Percentiles rank a stretch among this genome's conserved stretches.
Evolutionary conservation across 2,113 vertebrate genomes (phyloP).

Genomic region (Osmerus eperlanus): DNA sequence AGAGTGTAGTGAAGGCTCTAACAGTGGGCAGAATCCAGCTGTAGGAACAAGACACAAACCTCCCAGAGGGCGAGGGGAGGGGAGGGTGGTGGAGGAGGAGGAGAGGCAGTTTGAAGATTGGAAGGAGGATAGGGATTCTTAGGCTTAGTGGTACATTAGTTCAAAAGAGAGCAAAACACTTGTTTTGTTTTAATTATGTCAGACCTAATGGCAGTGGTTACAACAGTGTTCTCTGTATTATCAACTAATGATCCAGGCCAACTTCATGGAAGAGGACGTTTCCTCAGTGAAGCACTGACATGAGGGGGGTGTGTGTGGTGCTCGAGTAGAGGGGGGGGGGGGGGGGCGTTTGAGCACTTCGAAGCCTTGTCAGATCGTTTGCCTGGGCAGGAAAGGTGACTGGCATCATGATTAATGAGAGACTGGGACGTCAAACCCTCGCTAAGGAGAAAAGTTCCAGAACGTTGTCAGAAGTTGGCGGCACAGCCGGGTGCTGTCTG

Average conservation of each 20-base stretch:
- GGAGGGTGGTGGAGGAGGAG: not conserved
- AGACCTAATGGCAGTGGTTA: slow-evolving; percentile 63
- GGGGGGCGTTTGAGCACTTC: not conserved
- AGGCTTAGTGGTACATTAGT: slow-evolving; percentile 51
- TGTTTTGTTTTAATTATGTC: slow-evolving; percentile 63
- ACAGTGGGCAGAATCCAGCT: slow-evolving; percentile 53
- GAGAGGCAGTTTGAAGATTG: not conserved
- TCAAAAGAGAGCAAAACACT: slow-evolving; percentile 37
- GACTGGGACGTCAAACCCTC: not conserved
- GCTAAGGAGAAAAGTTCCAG: not conserved
- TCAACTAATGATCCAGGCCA: too few species aligned
- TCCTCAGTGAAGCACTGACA: too few species aligned
- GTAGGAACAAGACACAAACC: slow-evolving; percentile 58
- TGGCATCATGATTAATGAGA: not conserved
- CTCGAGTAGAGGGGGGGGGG: too few species aligned
- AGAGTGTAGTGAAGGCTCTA: slow-evolving; percentile 32
- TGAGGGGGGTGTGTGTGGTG: too few species aligned
- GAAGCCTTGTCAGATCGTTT: too few species aligned
- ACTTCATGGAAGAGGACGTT: too few species aligned
- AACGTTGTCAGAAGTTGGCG: not conserved
- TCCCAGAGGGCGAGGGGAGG: slow-evolving; percentile 40
- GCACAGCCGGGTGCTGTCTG: not conserved
- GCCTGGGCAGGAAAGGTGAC: not conserved
- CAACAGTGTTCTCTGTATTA: slow-evolving; percentile 13
- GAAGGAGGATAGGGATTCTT: not conserved